Conservation (phyloP, 1,140 invertebrate species). For the Mesaphorura yosii region DNA sequence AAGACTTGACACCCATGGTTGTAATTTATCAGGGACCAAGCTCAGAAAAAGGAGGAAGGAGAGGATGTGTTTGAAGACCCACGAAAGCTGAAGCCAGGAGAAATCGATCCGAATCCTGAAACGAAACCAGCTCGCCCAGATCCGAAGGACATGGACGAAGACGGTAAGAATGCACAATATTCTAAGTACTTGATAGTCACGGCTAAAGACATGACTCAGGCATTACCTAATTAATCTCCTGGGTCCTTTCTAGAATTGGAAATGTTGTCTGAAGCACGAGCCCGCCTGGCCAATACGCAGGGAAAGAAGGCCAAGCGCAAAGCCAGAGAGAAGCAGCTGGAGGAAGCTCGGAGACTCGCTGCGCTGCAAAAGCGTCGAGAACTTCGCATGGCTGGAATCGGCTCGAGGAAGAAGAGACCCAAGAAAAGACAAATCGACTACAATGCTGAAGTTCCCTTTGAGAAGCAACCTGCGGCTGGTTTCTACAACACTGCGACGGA, state of each 20-base stretch:
- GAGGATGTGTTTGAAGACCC: slow-evolving; percentile 87
- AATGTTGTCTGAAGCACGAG: slow-evolving; percentile 97
- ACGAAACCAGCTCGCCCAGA: slow-evolving; percentile 98
- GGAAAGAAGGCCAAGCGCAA: slow-evolving; percentile 99
- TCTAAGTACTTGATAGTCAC: no score
- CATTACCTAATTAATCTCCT: slow-evolving; percentile 33
- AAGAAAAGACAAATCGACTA: slow-evolving; percentile 86
- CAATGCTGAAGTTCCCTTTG: slow-evolving; percentile 95
- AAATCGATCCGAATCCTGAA: slow-evolving; percentile 99
- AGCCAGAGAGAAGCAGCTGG: slow-evolving; percentile 94
- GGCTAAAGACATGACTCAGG: no score
- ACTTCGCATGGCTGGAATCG: slow-evolving; percentile 93
- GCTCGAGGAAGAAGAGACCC: slow-evolving; percentile 58
- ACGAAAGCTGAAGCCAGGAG: slow-evolving; percentile 90
- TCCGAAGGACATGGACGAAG: slow-evolving; percentile 99
- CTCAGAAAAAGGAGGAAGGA: slow-evolving; percentile 93
- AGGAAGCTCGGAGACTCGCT: slow-evolving; percentile 90
- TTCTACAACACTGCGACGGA: slow-evolving; percentile 92
- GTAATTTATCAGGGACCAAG: slow-evolving; percentile 92
- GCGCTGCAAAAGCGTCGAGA: slow-evolving; percentile 93
- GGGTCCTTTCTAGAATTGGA: slow-evolving; percentile 71
- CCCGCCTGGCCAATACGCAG: slow-evolving; percentile 95
- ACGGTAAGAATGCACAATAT: slow-evolving; percentile 50
- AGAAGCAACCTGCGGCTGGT: slow-evolving; percentile 78
- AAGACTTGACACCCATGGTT: not conserved